phyloP scores from a whole-genome alignment of 2,888 invertebrate species.

The Eupeodes latifasciatus region DNA sequence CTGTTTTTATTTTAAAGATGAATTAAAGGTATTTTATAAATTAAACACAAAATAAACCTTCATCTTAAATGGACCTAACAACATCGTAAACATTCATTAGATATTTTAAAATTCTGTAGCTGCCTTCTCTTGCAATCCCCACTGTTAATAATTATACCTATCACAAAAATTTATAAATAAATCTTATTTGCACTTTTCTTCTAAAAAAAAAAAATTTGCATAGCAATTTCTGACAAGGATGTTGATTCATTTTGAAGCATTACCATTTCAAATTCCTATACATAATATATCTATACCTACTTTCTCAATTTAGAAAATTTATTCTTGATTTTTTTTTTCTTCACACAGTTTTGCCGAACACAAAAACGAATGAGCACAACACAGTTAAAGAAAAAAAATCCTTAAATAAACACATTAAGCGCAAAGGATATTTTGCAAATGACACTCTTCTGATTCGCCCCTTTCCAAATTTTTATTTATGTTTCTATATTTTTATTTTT shows the following conservation, averaged over 20 bases:
- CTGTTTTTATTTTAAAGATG: no score
- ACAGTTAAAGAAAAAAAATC: slow-evolving; percentile 25
- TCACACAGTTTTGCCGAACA: slow-evolving; percentile 37
- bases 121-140: not conserved
- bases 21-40: no score
- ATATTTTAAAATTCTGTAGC: not conserved
- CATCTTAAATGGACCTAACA: no score
- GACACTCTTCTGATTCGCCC: slow-evolving; percentile 67
- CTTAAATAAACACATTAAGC: slow-evolving; percentile 74
- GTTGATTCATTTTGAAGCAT: slow-evolving; percentile 42
- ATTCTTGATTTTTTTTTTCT: not conserved
- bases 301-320: slow-evolving; percentile 14
- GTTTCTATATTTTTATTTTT: not conserved
- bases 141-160: slow-evolving; percentile 19
- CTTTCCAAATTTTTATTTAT: slow-evolving; percentile 28
- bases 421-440: slow-evolving; percentile 73
- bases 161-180: slow-evolving; percentile 6
- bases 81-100: no score
- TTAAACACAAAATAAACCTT: not conserved
- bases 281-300: not conserved
- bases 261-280: not conserved
- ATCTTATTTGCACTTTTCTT: slow-evolving; percentile 53
- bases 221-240: slow-evolving; percentile 45
- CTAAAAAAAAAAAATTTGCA: slow-evolving; percentile 50
- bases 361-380: slow-evolving; percentile 29